Conservation (phyloP, 2,888 invertebrate species). For the Netelia virgata region DNA sequence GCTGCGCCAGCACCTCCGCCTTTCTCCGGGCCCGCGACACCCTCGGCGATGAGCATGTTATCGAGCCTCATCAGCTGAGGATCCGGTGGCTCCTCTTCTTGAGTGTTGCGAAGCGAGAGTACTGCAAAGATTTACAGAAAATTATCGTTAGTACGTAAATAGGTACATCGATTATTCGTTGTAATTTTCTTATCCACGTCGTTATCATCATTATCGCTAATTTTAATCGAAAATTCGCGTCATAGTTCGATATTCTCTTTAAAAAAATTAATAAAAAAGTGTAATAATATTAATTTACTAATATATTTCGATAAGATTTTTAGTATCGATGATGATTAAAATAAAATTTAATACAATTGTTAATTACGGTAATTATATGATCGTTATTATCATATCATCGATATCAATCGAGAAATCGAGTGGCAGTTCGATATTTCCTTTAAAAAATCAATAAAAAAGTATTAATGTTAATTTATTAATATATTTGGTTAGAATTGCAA, state of each 20-base stretch:
- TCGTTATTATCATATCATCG: background rate
- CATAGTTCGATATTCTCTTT: no score
- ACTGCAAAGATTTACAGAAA: slow-evolving; percentile 86
- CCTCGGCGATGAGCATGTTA: slow-evolving; percentile 99
- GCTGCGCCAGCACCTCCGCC: slow-evolving; percentile 95
- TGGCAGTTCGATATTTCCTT: no score
- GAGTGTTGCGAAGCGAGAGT: slow-evolving; percentile 97
- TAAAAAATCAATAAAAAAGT: no score
- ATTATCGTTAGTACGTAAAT: background rate
- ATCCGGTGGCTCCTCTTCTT: slow-evolving; percentile 99
- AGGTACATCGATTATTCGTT: background rate
- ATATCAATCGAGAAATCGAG: background rate
- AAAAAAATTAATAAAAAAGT: no score
- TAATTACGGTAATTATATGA: background rate
- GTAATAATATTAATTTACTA: no score
- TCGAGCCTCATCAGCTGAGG: slow-evolving; percentile 99
- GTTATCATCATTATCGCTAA: no score
- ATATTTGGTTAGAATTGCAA: no score
- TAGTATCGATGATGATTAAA: background rate
- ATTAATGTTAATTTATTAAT: no score
- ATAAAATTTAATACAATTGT: background rate
- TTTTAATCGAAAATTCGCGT: no score
- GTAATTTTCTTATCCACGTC: no score
- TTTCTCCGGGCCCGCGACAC: slow-evolving; percentile 98
- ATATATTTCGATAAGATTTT: no score